phyloP scores from a whole-genome alignment of 2,113 vertebrate genomes.

The Ondatra zibethicus region DNA sequence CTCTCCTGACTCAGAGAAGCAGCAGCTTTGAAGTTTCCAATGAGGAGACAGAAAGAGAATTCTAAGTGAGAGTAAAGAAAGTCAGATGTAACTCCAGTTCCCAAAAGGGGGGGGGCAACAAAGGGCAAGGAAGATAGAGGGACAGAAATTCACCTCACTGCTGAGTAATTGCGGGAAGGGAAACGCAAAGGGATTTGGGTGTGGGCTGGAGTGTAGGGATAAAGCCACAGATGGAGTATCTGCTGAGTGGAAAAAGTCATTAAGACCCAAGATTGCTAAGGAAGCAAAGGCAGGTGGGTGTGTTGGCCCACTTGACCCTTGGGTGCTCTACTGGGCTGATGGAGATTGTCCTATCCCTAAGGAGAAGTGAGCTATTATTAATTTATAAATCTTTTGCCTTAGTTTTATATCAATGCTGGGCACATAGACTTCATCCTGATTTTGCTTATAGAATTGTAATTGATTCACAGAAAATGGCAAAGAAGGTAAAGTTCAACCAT shows the following conservation, averaged over 20 bases:
- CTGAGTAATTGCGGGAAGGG: background rate
- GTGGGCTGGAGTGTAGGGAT: background rate
- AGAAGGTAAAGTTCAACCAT: conserved; percentile 32
- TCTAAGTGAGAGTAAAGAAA: background rate
- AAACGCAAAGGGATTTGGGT: background rate
- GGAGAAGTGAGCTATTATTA: background rate
- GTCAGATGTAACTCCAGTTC: too few relatives aligned
- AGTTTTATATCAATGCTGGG: background rate
- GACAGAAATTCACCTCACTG: background rate
- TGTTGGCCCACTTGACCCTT: background rate
- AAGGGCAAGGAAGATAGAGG: background rate
- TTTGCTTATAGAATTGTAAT: background rate
- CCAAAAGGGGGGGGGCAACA: background rate
- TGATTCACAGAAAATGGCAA: background rate
- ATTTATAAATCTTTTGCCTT: background rate
- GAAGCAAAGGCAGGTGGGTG: background rate
- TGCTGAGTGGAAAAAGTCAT: background rate
- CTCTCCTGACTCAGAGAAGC: background rate
- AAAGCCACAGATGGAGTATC: background rate
- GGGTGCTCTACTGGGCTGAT: accelerated
- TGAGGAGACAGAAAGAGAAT: background rate
- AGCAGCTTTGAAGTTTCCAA: background rate
- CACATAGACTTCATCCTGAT: background rate
- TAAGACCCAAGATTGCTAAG: background rate
- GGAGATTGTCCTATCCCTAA: accelerated